Evolutionary conservation across 2,888 invertebrate genomes (phyloP).

Genomic region (Limnephilus rhombicus): DNA sequence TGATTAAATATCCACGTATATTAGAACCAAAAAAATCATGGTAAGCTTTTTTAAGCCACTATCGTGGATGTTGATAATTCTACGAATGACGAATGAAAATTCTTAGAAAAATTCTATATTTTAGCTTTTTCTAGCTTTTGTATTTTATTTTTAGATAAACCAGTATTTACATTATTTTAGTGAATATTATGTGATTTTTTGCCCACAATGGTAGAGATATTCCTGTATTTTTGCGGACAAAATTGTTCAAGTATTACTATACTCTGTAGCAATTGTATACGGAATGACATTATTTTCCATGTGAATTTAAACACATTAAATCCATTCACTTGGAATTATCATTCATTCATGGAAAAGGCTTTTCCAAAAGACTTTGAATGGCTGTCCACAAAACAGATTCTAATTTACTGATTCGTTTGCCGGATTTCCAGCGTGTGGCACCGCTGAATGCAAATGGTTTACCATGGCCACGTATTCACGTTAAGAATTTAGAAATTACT

Average conservation of each 20-base stretch:
- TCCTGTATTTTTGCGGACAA: no score
- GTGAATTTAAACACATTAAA: background rate
- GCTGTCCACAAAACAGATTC: constrained; percentile 46
- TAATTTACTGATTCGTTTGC: constrained; percentile 40
- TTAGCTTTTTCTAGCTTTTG: no score
- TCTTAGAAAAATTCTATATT: no score
- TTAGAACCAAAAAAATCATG: no score
- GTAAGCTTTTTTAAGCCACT: no score
- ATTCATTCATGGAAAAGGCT: background rate
- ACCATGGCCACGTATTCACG: background rate
- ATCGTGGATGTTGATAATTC: no score
- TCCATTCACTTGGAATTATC: background rate
- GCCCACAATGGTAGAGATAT: no score
- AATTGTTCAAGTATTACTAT: background rate
- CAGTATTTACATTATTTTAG: no score
- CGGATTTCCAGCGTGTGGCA: background rate
- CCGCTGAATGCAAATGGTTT: background rate
- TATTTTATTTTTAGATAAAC: no score
- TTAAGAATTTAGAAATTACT: background rate
- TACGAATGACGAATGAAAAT: no score
- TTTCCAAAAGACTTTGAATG: background rate
- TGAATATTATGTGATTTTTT: no score
- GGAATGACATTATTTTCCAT: background rate
- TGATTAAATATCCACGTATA: no score
- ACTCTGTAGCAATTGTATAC: background rate